phyloP scores from a whole-genome alignment of 2,888 invertebrate genomes.

The Cataglyphis rosenhaueri region DNA sequence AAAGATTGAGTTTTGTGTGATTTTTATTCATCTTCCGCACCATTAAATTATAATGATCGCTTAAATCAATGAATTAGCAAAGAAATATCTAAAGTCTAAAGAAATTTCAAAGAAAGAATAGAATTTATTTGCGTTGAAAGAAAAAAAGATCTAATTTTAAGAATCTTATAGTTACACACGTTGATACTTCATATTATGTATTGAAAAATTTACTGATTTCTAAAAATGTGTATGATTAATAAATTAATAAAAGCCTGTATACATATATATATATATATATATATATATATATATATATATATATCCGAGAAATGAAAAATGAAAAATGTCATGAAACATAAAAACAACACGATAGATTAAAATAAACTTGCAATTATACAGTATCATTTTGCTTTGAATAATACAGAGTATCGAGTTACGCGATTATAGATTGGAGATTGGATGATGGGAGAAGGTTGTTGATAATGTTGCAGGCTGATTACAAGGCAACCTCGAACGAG shows the following conservation, averaged over 20 bases:
- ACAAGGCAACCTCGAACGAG: not conserved
- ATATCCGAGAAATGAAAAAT: not conserved
- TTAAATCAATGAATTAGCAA: slow-evolving; percentile 9
- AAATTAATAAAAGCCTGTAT: not conserved
- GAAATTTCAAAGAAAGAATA: not conserved
- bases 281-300: no score
- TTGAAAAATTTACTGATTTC: not conserved
- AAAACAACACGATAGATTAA: not conserved
- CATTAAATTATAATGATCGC: not conserved
- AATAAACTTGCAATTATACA: not conserved
- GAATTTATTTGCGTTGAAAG: not conserved
- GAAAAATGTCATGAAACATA: not conserved
- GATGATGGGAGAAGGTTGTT: not conserved
- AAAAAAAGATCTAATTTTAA: not conserved
- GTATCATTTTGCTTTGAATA: not conserved
- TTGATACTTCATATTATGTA: no score
- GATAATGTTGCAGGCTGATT: slow-evolving; percentile 30
- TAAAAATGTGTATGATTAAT: not conserved
- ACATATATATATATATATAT: no score
- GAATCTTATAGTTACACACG: no score
- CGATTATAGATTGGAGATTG: slow-evolving; percentile 34
- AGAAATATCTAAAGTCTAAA: not conserved
- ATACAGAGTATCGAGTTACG: slow-evolving; percentile 57
- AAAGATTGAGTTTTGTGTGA: slow-evolving; percentile 18
- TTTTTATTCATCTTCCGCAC: slow-evolving; percentile 2